Conservation (phyloP, 2,797 vertebrate genomes). For the Otus scops region DNA sequence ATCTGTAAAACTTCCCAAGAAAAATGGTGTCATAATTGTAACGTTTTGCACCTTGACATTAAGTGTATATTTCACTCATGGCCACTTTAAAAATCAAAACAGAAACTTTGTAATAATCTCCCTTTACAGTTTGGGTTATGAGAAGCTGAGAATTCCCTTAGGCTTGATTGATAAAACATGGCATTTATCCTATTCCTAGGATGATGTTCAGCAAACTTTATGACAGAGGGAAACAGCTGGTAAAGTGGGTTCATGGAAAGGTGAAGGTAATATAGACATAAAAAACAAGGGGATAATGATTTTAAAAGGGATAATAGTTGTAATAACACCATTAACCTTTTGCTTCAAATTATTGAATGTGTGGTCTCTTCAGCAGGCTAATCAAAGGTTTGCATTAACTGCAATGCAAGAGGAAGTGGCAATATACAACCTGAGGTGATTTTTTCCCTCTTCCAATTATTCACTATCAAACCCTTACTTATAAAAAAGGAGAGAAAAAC, state of each 20-base stretch:
- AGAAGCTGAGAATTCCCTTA: constrained; percentile 86
- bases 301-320: constrained; percentile 94
- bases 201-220: constrained; percentile 95
- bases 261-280: constrained; percentile 97
- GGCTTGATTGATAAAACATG: constrained; percentile 94
- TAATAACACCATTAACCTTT: constrained; percentile 93
- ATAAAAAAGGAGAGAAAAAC: neutral
- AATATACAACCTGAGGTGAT: constrained; percentile 55
- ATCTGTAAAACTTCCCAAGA: constrained; percentile 15
- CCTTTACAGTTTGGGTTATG: constrained; percentile 76
- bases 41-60: constrained; percentile 53
- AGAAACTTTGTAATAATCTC: constrained; percentile 74
- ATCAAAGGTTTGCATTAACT: constrained; percentile 75
- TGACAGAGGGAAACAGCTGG: constrained; percentile 90
- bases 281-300: constrained; percentile 92
- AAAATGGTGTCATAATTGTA: constrained; percentile 9
- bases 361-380: constrained; percentile 76
- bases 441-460: constrained; percentile 40
- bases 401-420: constrained; percentile 50
- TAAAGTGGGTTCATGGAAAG: constrained; percentile 97
- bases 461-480: neutral
- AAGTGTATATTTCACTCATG: constrained; percentile 73
- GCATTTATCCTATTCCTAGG: constrained; percentile 89
- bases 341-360: constrained; percentile 82
- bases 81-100: constrained; percentile 78